Conservation (phyloP, 1,140 invertebrate species). For the Coboldia fuscipes region DNA sequence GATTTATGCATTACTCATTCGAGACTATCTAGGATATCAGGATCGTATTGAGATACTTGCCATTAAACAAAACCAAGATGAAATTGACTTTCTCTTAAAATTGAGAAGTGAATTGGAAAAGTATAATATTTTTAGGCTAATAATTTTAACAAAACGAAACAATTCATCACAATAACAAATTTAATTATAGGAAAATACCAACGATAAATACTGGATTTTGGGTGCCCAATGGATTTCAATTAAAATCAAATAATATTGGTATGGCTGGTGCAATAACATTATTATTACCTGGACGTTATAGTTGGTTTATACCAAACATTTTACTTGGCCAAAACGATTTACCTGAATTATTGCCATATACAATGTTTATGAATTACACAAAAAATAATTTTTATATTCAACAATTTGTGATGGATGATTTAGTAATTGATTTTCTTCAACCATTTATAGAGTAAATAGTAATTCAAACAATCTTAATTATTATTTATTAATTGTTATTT, state of each 20-base stretch:
- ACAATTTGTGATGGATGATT: constrained; percentile 9
- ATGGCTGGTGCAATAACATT: constrained; percentile 27
- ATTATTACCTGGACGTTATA: constrained; percentile 38
- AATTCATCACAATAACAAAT: background rate
- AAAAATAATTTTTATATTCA: constrained; percentile 8
- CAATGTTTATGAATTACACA: constrained; percentile 10
- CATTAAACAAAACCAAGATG: background rate
- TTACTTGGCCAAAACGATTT: constrained; percentile 13
- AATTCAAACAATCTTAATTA: background rate
- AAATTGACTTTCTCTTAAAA: constrained; percentile 1
- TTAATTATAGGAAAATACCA: constrained; percentile 21
- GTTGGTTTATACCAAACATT: constrained; percentile 42
- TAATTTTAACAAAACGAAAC: background rate
- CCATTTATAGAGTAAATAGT: background rate
- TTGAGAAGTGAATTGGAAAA: background rate
- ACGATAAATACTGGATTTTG: constrained; percentile 55
- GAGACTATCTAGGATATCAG: background rate
- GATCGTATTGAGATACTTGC: no score
- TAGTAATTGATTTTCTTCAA: background rate
- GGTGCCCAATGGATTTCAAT: constrained; percentile 34
- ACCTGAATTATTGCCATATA: constrained; percentile 9
- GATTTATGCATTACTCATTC: background rate
- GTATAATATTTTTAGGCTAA: no score
- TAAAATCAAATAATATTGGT: constrained; percentile 12
- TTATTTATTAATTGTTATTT: constrained; percentile 16